Conservation (phyloP, 2,113 vertebrate genomes). For the Nyctibius bracteatus region DNA sequence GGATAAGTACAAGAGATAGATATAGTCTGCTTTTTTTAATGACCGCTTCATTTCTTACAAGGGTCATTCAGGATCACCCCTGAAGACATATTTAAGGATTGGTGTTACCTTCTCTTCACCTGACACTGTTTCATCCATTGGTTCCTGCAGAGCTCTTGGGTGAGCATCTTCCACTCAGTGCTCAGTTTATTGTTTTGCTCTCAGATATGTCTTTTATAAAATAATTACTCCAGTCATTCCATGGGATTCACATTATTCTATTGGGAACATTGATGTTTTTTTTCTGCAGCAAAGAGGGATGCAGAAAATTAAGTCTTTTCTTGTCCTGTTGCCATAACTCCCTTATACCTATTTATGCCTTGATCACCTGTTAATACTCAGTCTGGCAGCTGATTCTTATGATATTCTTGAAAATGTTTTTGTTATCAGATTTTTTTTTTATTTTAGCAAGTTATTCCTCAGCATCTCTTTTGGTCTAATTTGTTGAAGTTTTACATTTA, state of each 20-base stretch:
- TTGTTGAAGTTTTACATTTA: neutral
- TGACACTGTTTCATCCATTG: neutral
- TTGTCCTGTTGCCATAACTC: neutral
- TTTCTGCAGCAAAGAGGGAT: neutral
- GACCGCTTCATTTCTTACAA: neutral
- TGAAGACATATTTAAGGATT: neutral
- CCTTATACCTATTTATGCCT: neutral
- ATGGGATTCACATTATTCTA: neutral
- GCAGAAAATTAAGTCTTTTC: neutral
- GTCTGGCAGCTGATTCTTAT: neutral
- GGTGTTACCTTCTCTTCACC: neutral
- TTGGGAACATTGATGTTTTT: neutral
- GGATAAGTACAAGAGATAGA: neutral
- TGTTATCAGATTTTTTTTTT: neutral
- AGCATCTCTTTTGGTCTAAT: neutral
- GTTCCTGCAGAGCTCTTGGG: neutral
- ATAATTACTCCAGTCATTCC: neutral
- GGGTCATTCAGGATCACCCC: neutral
- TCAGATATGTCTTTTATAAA: neutral
- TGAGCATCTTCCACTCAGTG: neutral
- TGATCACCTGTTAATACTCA: neutral
- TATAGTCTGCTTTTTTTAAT: neutral
- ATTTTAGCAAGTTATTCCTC: neutral
- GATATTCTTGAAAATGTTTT: neutral
- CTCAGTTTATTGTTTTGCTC: neutral